These are phyloP conservation scores for Setipinna tenuifilis DNA, from an alignment of 2,797 vertebrate species.

Conservation along the genomic window DNA sequence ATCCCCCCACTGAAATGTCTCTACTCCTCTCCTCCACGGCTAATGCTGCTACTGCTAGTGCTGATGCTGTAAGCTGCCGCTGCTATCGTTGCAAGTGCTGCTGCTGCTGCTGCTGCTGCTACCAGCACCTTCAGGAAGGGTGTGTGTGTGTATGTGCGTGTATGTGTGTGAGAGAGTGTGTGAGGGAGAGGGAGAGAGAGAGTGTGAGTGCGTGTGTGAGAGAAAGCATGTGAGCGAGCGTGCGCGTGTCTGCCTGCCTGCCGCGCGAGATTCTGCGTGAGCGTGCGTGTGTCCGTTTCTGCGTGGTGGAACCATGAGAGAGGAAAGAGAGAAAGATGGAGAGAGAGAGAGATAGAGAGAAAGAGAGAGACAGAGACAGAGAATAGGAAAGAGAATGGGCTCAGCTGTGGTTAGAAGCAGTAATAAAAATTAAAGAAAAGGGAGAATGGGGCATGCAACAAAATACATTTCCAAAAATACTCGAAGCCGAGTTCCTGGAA, in stretches of 20 bases:
- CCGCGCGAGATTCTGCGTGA: conserved; percentile 68
- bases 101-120: conserved; percentile 77
- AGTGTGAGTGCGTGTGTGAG: conserved; percentile 50
- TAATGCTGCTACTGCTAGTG: conserved; percentile 51
- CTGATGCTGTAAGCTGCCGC: conserved; percentile 37
- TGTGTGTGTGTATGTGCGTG: conserved; percentile 64
- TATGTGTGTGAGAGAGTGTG: conserved; percentile 41
- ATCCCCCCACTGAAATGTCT: conserved; percentile 73
- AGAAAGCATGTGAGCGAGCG: conserved; percentile 64
- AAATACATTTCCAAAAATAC: background rate
- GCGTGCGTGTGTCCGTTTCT: conserved; percentile 75
- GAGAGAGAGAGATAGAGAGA: conserved; percentile 32
- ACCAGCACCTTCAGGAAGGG: conserved; percentile 82
- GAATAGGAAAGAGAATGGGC: conserved; percentile 40
- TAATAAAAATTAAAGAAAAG: conserved; percentile 62
- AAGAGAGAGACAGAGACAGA: conserved; percentile 36
- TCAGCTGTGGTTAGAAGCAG: conserved; percentile 40
- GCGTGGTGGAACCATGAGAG: conserved; percentile 67
- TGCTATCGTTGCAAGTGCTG: conserved; percentile 61
- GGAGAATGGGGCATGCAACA: background rate
- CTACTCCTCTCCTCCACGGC: conserved; percentile 75
- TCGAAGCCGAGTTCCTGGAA: conserved; percentile 33
- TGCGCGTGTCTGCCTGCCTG: conserved; percentile 44
- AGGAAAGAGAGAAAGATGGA: conserved; percentile 57
- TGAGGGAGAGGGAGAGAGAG: conserved; percentile 55